Base-by-base conservation (phyloP, 2,797 vertebrate species). In the Enteromius fasciolatus region DNA sequence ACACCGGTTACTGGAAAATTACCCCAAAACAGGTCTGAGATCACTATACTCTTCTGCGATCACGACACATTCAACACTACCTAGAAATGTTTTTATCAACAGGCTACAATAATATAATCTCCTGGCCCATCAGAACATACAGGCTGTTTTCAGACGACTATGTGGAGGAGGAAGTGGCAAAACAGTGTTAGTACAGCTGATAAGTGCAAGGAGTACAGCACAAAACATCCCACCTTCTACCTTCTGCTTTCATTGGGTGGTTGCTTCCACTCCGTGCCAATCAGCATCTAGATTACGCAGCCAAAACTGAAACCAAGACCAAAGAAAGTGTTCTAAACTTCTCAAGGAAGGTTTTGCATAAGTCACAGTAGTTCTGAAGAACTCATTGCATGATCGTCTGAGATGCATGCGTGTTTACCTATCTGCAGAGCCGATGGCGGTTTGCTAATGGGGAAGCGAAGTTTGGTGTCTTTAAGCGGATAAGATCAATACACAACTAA, bases 161-260 rank as follows among this genome's bases (percentile, higher is more conserved):
- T 57, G 72, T 46, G 61, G 33, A 76, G 63, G 23, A 66, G 76
- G 39, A 78, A 46, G 41, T 33, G 41, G 41, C 7, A n/a, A n/a
- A 74, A 36, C 5, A 10, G 6, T 52, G 63, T 72, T 57, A 46
- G 54, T 15, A 39, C 23, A 75, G 23, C 48, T 57, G 63, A 82
- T 57, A 66, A 81, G 15, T 1, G 14, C 17, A 46, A 74, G 31
- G 20, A 72, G 10, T 52, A 54, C 31, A 66, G 80, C 59, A 75
- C 44, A 50, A 23, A 67, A 78, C 25, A 9, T 18, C 54, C 74
- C 36, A 76, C 74, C 18, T 23, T 36, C 41, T 64, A 75, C 52
- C 25, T 33, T 36, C 7, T 36, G n/a, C 14, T 25, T 52, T 67
- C 20, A 36, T 50, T 78, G 28, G 12, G 28, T 36, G 14, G 76